Percentiles rank a stretch among this genome's conserved stretches.
phyloP scores from a whole-genome alignment of 2,888 invertebrate species.

The Diarsia mendica region DNA sequence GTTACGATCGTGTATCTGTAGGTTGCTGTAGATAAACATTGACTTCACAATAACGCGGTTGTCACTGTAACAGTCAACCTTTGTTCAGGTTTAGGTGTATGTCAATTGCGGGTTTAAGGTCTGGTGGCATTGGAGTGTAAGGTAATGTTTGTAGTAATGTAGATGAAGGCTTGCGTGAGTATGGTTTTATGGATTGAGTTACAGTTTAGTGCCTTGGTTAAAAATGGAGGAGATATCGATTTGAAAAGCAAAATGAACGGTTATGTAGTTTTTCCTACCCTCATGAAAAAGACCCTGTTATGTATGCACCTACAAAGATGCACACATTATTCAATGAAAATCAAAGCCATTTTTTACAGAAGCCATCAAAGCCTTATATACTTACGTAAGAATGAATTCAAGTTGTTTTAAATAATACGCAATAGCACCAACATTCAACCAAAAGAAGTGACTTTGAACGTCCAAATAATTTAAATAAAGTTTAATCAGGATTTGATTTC shows the following conservation, averaged over 20 bases:
- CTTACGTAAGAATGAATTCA: too few species aligned
- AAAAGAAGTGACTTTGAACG: not conserved
- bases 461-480: not conserved
- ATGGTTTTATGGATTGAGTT: not conserved
- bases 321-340: not conserved
- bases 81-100: conserved; percentile 54
- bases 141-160: not conserved
- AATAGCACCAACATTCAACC: not conserved
- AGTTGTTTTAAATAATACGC: not conserved
- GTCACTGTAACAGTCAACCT: conserved; percentile 71
- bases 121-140: conserved; percentile 26
- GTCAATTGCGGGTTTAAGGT: conserved; percentile 42
- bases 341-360: too few species aligned
- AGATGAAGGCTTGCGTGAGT: not conserved
- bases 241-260: not conserved
- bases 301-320: not conserved
- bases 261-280: not conserved
- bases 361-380: too few species aligned
- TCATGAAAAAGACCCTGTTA: not conserved
- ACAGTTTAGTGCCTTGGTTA: not conserved
- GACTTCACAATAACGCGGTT: conserved; percentile 64
- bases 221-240: not conserved
- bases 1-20: conserved; percentile 72
- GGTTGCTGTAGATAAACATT: conserved; percentile 72
- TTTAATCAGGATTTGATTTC: too few species aligned